Base-by-base conservation (phyloP, 2,113 vertebrate genomes). In the Zosterops japonicus region DNA sequence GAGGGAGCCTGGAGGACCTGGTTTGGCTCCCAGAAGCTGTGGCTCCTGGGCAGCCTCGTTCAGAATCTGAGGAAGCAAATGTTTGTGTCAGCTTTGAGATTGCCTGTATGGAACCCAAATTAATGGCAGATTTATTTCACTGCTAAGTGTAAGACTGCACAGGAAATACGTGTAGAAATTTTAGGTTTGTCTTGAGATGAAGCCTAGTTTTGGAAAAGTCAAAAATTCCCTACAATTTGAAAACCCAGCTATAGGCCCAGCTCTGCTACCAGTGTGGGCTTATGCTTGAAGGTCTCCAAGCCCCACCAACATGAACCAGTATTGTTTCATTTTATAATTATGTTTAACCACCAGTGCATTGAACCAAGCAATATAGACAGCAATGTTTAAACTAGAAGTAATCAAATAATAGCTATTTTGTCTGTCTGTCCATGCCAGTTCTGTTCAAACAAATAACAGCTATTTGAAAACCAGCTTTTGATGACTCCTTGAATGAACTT, bases 21-120 rank as follows among this genome's bases (percentile, higher is more conserved):
- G 47, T 90, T 93, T 95, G 76, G 80, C 80, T 97, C 64, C 76
- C 56, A 76, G 71, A 70, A 94, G 56, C 93, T 69, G 50, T 42
- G 68, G 86, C 86, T 93, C 79, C 79, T 1, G 3, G 84, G 84
- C 65, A 87, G 81, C 65, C 74, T 64, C 1, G 0, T 3, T 63
- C 55, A 74, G 53, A 65, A 50, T 67, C 28, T 0, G 0, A 29
- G n/a, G 60, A 63, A 67, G 52, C 7, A 65, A 59, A 39, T 22
- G 31, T 77, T 70, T 78, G 35, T 90, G 68, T 81, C 80, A 25
- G 83, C n/a, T 86, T 68, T 74, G 76, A 81, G 59, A 74, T 74
- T 74, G 75, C 46, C 50, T 83, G 2, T 46, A 4, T 55, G 76
- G 77, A 75, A 71, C 47, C 24, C 64, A 89, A 44, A 50, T 69